Evolutionary conservation across 2,113 vertebrate genomes (phyloP), one percentile per base, ranked within the genome.

Genomic region (Rhabdornis inornatus): DNA sequence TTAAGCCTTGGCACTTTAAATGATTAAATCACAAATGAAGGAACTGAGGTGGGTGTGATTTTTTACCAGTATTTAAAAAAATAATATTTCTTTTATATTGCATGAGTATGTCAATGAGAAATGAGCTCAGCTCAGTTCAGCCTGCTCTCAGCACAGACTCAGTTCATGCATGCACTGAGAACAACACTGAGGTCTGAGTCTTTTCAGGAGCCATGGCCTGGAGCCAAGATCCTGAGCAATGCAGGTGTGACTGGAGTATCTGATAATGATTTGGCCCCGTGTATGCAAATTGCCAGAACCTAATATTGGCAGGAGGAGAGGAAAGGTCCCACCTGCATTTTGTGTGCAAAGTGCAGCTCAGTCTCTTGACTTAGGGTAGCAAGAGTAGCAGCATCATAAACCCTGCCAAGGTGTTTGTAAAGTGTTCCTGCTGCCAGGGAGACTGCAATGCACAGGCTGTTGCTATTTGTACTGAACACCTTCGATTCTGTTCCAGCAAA

Each of bases 21-120:
- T 92, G 90, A 83, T 89, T 89, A 90, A 95, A 89, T 77, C 40
- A 79, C n/a, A 83, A 87, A 71, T 68, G 28, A 82, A 75, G 61
- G 55, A 63, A 37, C 33, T 66, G 42, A 90, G 11, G 44, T 78
- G 25, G 23, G 33, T 92, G 37, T 81, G 60, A 81, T 80, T 92
- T 92, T 78, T 92, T 16, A 83, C 60, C 17, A 35, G 11, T 61
- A 35, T 65, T 68, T 27, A 0, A 6, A 24, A 63, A 71, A 63
- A 61, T 61, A 17, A 5, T 0, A 22, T 25, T 69, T 70, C 15
- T 72, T 84, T 56, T 65, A 15, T 65, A 23, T 20, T 5, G 1
- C 5, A 13, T 25, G 60, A 56, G 6, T 15, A 23, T 30, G 24
- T 79, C 61, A 50, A 49, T 35, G 45, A 83, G 52, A 31, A 56